phyloP scores from a whole-genome alignment of 2,113 vertebrate species.

The Cebus imitator region DNA sequence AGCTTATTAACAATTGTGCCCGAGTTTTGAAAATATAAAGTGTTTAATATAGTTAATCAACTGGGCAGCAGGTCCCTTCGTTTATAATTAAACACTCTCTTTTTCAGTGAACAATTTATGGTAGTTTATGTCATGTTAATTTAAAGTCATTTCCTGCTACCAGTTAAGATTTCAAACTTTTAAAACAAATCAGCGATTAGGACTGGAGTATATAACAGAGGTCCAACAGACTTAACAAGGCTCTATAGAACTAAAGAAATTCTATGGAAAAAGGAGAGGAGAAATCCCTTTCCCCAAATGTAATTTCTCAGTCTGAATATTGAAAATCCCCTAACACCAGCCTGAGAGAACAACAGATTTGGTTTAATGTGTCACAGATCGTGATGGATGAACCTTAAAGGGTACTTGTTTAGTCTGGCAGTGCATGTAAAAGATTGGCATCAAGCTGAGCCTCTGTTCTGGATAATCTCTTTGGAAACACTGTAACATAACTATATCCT shows the following conservation, averaged over 20 bases:
- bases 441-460: conserved; percentile 18
- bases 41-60: conserved; percentile 66
- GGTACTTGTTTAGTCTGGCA: conserved; percentile 35
- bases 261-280: conserved; percentile 23
- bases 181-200: conserved; percentile 50
- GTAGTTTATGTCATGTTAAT: conserved; percentile 56
- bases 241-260: conserved; percentile 24
- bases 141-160: conserved; percentile 65
- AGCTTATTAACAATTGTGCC: conserved; percentile 54
- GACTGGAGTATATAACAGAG: conserved; percentile 8
- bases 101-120: conserved; percentile 65
- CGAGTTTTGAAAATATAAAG: conserved; percentile 59
- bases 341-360: conserved; percentile 58
- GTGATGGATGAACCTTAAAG: conserved; percentile 60
- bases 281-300: conserved; percentile 66
- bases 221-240: conserved; percentile 24
- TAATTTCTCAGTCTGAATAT: conserved; percentile 60
- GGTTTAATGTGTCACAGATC: conserved; percentile 64
- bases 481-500: neutral
- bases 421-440: neutral
- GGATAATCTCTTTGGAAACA: conserved; percentile 13
- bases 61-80: conserved; percentile 37
- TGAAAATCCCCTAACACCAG: conserved; percentile 55
- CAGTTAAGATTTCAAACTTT: conserved; percentile 64
- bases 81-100: conserved; percentile 70